These are phyloP conservation scores for Delphinapterus leucas DNA, from an alignment of 2,113 vertebrate species.

Conservation along the genomic window DNA sequence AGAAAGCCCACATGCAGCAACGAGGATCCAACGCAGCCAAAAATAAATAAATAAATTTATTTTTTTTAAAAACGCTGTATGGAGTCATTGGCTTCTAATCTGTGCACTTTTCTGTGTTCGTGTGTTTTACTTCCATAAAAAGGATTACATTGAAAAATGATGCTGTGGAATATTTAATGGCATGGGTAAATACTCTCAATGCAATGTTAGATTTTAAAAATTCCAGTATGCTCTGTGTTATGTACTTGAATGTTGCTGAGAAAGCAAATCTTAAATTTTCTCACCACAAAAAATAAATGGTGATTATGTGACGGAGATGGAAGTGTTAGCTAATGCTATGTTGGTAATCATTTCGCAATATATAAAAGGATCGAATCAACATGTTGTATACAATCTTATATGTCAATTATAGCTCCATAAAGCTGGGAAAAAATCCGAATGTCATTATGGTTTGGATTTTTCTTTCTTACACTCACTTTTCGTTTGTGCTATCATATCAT, in stretches of 20 bases:
- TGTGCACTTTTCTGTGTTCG: not conserved
- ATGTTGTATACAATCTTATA: not conserved
- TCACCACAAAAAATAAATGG: not conserved
- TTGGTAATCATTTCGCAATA: not conserved
- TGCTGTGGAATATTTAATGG: not conserved
- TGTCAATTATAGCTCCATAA: not conserved
- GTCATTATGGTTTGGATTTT: not conserved
- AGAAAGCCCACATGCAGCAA: no score
- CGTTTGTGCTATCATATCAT: not conserved
- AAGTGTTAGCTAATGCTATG: not conserved
- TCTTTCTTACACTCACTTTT: not conserved
- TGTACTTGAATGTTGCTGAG: not conserved
- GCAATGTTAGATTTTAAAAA: not conserved
- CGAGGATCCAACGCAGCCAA: no score
- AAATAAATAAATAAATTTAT: no score
- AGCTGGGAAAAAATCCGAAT: not conserved
- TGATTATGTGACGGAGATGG: not conserved
- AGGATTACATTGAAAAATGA: not conserved
- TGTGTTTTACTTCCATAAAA: not conserved
- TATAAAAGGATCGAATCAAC: not conserved
- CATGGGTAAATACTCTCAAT: not conserved
- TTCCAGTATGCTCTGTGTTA: not conserved
- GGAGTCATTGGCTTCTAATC: not conserved
- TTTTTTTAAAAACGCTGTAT: rapidly evolving
- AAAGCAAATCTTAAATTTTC: not conserved